phyloP scores from a whole-genome alignment of 2,797 vertebrate species.

The Microctenopoma lineatum region DNA sequence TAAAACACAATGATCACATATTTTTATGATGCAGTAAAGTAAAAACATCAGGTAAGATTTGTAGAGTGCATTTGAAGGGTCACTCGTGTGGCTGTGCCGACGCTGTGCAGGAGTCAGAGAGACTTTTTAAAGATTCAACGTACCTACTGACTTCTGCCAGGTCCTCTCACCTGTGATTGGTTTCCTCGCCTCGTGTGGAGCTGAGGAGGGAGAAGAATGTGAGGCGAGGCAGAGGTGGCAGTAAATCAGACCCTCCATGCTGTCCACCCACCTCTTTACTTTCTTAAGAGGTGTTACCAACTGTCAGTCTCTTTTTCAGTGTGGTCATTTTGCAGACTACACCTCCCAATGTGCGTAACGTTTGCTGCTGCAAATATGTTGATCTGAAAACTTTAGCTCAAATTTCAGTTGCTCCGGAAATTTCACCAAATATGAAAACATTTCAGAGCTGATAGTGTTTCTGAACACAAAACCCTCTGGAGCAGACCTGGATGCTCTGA shows the following conservation, averaged over 20 bases:
- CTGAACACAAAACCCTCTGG: too few species aligned
- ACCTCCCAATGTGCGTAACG: neutral
- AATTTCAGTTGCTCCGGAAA: neutral
- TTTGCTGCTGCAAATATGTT: neutral
- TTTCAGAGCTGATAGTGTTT: neutral
- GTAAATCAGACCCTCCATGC: too few species aligned
- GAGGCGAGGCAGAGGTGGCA: neutral
- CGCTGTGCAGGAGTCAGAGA: constrained; percentile 7
- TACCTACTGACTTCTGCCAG: neutral
- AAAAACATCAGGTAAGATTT: too few species aligned
- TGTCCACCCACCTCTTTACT: too few species aligned
- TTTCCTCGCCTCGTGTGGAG: neutral
- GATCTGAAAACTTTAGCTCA: neutral
- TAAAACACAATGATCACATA: too few species aligned
- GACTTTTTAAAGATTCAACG: constrained; percentile 9
- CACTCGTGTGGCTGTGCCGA: neutral
- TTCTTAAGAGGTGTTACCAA: too few species aligned
- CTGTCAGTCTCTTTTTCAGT: too few species aligned
- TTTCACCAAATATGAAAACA: neutral
- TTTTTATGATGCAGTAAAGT: too few species aligned
- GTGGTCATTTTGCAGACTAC: neutral
- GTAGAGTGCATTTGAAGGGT: neutral
- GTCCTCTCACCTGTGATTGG: constrained; percentile 6
- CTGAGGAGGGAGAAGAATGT: neutral
- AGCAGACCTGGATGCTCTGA: neutral